phyloP scores from a whole-genome alignment of 2,113 vertebrate genomes.

The Chaetodon auriga region DNA sequence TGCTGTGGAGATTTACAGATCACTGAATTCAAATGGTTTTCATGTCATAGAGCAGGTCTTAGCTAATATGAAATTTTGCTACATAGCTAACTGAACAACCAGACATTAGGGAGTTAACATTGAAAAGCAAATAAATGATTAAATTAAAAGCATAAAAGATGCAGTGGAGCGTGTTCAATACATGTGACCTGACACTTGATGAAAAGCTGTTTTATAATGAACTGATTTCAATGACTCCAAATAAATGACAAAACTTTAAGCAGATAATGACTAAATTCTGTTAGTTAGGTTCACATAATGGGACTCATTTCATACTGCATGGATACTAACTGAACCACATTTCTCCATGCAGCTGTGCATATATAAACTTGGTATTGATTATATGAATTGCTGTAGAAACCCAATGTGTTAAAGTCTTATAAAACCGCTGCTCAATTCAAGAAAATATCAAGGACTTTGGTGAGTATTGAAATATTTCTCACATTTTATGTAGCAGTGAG shows the following conservation, averaged over 20 bases:
- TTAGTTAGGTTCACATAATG: not conserved
- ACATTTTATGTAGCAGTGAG: not conserved
- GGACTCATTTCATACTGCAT: not conserved
- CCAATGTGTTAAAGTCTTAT: not conserved
- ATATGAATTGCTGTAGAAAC: not conserved
- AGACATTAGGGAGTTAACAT: not conserved
- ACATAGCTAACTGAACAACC: not conserved
- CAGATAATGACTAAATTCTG: not conserved
- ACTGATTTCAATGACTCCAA: not conserved
- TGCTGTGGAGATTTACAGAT: not conserved
- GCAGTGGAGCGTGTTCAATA: not conserved
- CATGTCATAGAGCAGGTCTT: too few relatives aligned
- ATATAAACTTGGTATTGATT: not conserved
- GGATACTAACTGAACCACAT: not conserved
- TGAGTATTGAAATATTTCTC: not conserved
- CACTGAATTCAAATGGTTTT: not conserved
- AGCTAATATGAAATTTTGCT: too few relatives aligned
- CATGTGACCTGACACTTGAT: not conserved
- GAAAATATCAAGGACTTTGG: not conserved
- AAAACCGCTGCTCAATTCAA: not conserved
- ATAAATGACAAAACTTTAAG: not conserved
- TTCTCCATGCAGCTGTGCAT: not conserved
- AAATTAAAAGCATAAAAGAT: not conserved
- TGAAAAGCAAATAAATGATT: not conserved
- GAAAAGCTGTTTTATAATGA: not conserved